These are phyloP conservation scores for Andricus curvator DNA, from an alignment of 2,888 invertebrate species.

Conservation along the genomic window DNA sequence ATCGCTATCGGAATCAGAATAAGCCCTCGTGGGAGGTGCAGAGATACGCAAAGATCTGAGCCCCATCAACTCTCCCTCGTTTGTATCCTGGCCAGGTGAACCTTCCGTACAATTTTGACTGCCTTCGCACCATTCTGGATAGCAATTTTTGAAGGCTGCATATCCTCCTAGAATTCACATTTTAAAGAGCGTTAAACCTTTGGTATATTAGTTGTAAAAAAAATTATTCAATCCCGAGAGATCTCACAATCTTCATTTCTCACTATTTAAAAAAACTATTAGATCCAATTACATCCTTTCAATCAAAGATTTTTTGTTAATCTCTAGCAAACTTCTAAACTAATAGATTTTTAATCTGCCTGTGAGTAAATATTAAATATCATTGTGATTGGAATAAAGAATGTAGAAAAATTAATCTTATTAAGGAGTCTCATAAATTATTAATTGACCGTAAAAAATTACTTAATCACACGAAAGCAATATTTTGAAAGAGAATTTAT, in stretches of 20 bases:
- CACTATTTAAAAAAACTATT: too few relatives aligned
- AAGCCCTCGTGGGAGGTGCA: conserved; percentile 85
- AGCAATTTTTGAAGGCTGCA: conserved; percentile 88
- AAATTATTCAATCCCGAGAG: not conserved
- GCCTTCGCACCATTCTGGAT: conserved; percentile 95
- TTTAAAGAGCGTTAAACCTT: not conserved
- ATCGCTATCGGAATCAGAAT: conserved; percentile 86
- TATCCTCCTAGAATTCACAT: conserved; percentile 87
- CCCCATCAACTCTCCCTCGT: conserved; percentile 83
- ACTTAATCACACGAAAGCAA: too few relatives aligned
- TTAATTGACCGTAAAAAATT: too few relatives aligned
- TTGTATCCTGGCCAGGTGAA: conserved; percentile 72
- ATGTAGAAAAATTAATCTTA: too few relatives aligned
- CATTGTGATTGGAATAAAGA: too few relatives aligned
- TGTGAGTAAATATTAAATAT: too few relatives aligned
- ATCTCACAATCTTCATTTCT: not conserved
- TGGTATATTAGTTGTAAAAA: not conserved
- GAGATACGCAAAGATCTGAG: conserved; percentile 88
- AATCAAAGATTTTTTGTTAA: too few relatives aligned
- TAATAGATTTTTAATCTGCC: too few relatives aligned
- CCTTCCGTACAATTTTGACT: conserved; percentile 81
- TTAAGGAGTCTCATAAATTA: too few relatives aligned
- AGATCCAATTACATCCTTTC: too few relatives aligned
- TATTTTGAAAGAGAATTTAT: too few relatives aligned
- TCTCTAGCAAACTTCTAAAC: too few relatives aligned